phyloP scores from a whole-genome alignment of 2,797 vertebrate genomes.

The Oryzias sinensis region DNA sequence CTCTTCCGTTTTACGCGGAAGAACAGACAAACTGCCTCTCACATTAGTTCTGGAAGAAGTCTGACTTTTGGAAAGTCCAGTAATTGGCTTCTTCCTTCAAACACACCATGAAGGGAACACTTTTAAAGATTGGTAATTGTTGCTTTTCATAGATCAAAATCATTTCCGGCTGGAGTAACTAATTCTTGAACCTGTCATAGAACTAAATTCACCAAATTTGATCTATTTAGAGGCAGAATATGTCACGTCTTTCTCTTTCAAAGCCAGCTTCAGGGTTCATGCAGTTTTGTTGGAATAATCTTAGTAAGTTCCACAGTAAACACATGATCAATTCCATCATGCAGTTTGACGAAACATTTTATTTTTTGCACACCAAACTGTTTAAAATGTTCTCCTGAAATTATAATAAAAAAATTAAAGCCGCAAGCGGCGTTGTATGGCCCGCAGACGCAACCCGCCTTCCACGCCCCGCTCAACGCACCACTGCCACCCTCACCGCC shows the following conservation, averaged over 20 bases:
- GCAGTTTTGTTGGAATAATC: no score
- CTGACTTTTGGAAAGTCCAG: constrained; percentile 17
- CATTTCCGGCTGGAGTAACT: constrained; percentile 17
- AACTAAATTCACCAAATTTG: no score
- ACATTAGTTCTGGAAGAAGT: constrained; percentile 17
- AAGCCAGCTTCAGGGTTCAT: background rate
- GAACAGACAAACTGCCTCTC: background rate
- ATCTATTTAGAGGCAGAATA: background rate
- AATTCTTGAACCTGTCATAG: constrained; percentile 32
- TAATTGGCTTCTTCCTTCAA: constrained; percentile 24
- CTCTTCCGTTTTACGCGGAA: background rate
- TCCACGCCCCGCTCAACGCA: no score
- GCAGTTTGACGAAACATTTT: no score
- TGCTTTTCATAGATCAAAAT: constrained; percentile 18
- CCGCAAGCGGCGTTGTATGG: no score
- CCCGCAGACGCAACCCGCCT: no score
- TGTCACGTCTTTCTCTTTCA: background rate
- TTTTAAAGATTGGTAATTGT: constrained; percentile 39
- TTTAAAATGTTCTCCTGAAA: no score
- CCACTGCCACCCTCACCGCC: no score
- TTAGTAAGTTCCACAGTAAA: no score
- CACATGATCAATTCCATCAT: no score
- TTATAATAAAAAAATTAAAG: no score
- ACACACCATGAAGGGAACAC: constrained; percentile 19
- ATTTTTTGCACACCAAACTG: no score